Evolutionary conservation across 2,113 vertebrate genomes (phyloP), one percentile per base, ranked within the genome.

Genomic region (Nestor notabilis): DNA sequence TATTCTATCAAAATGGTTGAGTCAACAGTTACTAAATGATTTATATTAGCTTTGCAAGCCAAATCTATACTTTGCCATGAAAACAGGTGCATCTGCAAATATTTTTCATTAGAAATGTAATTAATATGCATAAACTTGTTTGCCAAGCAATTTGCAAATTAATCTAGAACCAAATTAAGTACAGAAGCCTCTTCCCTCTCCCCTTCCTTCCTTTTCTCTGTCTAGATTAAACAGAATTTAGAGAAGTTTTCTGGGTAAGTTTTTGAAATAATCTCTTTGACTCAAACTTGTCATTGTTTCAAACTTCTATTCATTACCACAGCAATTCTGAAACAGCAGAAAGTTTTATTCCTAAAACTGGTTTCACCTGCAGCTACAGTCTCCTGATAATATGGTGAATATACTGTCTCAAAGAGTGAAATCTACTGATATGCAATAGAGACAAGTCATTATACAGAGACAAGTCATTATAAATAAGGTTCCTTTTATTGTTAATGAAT

Each of bases 91-190:
- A 91, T 84, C 78, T 88, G 75, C 88, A 97, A 97, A 89, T 92
- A 97, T 89, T 95, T 93, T 93, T 95, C 86, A 96, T 96, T 90
- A 94, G 83, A 96, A 95, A 83, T 39, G 28, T 88, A 96, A 96
- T 96, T 95, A 97, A 97, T 95, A 93, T 97, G 93, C 71, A 93
- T 70, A 90, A 92, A 96, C 33, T 87, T 94, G 61, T 93, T 97
- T 96, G 71, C 76, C 75, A 96, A 95, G 84, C 78, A 95, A 95
- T 93, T 95, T 96, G 50, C 27, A 93, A 90, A 70, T 89, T 53
- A 92, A 93, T 90, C 37, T 93, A 97, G 66, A 96, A 94, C 58
- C 90, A 71, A 70, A 96, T 97, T 69, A 87, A 94, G 74, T 31
- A 37, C n/a, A 68, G 95, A 91, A 41, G 31, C 11, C 21, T 95